These are phyloP conservation scores for Drosophila kepulauana DNA, from an alignment of 1,140 invertebrate species.

Conservation along the genomic window DNA sequence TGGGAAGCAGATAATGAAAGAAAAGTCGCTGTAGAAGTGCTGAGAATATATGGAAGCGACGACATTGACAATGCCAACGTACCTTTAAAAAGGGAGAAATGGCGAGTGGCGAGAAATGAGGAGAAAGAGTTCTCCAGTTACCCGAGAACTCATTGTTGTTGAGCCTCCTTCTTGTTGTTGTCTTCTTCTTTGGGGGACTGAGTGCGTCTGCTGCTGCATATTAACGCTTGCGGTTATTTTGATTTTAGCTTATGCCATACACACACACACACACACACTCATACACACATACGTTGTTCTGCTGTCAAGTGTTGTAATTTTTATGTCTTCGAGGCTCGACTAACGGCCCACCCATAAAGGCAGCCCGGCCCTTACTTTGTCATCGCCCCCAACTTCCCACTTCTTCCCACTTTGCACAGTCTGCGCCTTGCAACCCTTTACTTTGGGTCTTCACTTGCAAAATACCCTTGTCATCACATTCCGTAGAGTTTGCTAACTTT, in stretches of 20 bases:
- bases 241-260: conserved; percentile 43
- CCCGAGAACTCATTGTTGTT: conserved; percentile 11
- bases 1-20: conserved; percentile 12
- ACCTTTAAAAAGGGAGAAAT: not conserved
- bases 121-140: not conserved
- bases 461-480: conserved; percentile 1
- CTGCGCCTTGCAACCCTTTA: conserved; percentile 42
- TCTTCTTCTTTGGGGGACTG: not conserved
- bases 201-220: conserved; percentile 23
- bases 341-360: conserved; percentile 6
- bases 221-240: conserved; percentile 49
- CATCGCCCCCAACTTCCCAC: not conserved
- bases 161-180: not conserved
- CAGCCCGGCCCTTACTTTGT: not conserved
- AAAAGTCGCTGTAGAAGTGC: conserved; percentile 1
- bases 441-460: conserved; percentile 5
- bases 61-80: conserved; percentile 19
- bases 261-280: conserved; percentile 13
- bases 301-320: conserved; percentile 43
- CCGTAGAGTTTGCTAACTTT: too few relatives aligned
- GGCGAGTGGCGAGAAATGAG: not conserved
- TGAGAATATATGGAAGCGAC: too few relatives aligned
- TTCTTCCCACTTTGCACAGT: conserved; percentile 5
- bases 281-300: not conserved
- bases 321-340: conserved; percentile 35